Base-by-base conservation (phyloP, 1,140 invertebrate species). In the Eurosta solidaginis region DNA sequence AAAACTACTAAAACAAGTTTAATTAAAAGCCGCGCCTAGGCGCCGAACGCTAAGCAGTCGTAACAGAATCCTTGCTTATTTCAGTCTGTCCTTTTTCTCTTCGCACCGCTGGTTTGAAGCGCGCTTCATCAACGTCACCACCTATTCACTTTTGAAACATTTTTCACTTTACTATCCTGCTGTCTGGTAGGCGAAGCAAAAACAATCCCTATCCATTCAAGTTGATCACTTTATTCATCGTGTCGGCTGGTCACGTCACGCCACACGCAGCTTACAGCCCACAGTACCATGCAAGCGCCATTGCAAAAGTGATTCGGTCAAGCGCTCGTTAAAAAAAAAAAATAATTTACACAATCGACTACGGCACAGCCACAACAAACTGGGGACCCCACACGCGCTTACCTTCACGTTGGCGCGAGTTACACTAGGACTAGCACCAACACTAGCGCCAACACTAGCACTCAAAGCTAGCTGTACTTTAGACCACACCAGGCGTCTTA, bases 181-280 rank as follows among this genome's bases (percentile, higher is more conserved):
- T 20, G 20, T 54, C 25, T 3, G n/a, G n/a, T n/a, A n/a, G n/a
- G n/a, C n/a, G 50, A 25, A 25, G 25, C 50, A 22, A 9, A 0
- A 1, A 22, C 3, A 7, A 22, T 22, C n/a, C 45, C 5, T 54
- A 29, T 6, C 59, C 27, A 36, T 14, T 27, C 59, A n/a, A 68
- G 29, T 68, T 68, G 59, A 68, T 68, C 59, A 68, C 59, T 68
- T 68, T 40, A 68, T 68, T 68, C 59, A 36, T 68, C 59, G 59
- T 68, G 59, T 29, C 59, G 17, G 59, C 33, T 25, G 40, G 59
- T 68, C 59, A 68, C 29, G 59, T 68, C 29, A 68, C n/a, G 59
- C 59, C 59, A 68, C 17, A 68, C n/a, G n/a, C n/a, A n/a, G n/a
- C n/a, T n/a, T n/a, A n/a, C 59, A 68, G 33, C n/a, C 59, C 20